Conservation (phyloP, 2,888 invertebrate genomes). For the Caenorhabditis drosophilae region DNA sequence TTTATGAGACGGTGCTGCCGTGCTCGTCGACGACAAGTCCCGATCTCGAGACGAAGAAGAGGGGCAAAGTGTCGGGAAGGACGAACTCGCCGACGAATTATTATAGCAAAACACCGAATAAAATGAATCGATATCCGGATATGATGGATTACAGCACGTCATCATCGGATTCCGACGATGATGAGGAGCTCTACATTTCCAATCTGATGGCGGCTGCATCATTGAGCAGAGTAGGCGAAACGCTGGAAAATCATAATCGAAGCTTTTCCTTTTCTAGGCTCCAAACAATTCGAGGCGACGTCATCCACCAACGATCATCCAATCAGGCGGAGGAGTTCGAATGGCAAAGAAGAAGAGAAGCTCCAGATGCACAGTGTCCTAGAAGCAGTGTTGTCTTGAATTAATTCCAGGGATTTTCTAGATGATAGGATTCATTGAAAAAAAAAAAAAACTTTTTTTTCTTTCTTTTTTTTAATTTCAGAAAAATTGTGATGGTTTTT, state of each 20-base stretch:
- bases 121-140: constrained; percentile 15
- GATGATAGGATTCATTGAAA: no score
- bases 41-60: constrained; percentile 36
- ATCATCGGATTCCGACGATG: constrained; percentile 41
- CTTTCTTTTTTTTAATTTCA: background rate
- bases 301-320: constrained; percentile 7
- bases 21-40: constrained; percentile 40
- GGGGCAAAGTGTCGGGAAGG: background rate
- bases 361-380: constrained; percentile 41
- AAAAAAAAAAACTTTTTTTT: no score
- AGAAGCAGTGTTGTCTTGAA: background rate
- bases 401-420: no score
- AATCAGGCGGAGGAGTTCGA: constrained; percentile 31
- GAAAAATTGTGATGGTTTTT: background rate
- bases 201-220: constrained; percentile 45
- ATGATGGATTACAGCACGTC: constrained; percentile 25
- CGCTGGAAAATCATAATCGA: no score
- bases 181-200: constrained; percentile 44
- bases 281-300: constrained; percentile 12
- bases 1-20: constrained; percentile 63
- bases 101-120: constrained; percentile 47
- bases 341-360: constrained; percentile 46
- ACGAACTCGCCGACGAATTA: constrained; percentile 33
- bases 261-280: no score
- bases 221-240: constrained; percentile 24